phyloP scores from a whole-genome alignment of 2,888 invertebrate species.

The Macrosoma leucophasiata region DNA sequence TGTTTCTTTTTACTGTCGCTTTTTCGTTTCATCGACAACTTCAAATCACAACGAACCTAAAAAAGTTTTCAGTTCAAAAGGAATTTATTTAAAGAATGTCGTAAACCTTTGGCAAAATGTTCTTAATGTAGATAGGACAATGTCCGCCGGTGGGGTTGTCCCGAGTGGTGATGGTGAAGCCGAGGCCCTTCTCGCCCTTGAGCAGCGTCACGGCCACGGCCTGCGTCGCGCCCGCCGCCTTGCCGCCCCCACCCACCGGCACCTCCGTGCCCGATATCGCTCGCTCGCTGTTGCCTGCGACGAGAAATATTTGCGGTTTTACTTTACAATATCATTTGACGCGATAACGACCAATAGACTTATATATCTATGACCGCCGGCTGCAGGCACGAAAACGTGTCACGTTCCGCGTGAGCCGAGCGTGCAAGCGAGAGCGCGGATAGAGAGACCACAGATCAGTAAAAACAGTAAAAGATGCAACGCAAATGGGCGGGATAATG shows the following conservation, averaged over 20 bases:
- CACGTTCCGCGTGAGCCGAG: too few relatives aligned
- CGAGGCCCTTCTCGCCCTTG: slow-evolving; percentile 92
- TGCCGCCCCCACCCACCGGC: slow-evolving; percentile 45
- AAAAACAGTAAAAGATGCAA: too few relatives aligned
- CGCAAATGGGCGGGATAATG: too few relatives aligned
- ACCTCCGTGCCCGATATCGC: slow-evolving; percentile 56
- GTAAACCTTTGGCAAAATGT: slow-evolving; percentile 91
- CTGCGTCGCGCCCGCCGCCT: slow-evolving; percentile 47
- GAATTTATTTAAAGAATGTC: slow-evolving; percentile 2
- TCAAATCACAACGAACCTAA: neutral
- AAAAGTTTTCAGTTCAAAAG: neutral
- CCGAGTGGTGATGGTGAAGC: slow-evolving; percentile 97
- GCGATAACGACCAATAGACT: too few relatives aligned
- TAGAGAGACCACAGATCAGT: too few relatives aligned
- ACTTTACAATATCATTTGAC: too few relatives aligned
- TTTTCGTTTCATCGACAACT: too few relatives aligned
- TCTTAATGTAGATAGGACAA: slow-evolving; percentile 98
- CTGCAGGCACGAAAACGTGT: too few relatives aligned
- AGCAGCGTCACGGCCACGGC: slow-evolving; percentile 86
- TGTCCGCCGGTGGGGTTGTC: slow-evolving; percentile 98
- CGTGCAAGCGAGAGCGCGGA: too few relatives aligned
- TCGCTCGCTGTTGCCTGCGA: slow-evolving; percentile 55
- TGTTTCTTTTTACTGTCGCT: too few relatives aligned
- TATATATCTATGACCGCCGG: too few relatives aligned
- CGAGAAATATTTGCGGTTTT: too few relatives aligned